Conservation (phyloP, 1,140 invertebrate genomes). For the Rhizoglyphus robini region DNA sequence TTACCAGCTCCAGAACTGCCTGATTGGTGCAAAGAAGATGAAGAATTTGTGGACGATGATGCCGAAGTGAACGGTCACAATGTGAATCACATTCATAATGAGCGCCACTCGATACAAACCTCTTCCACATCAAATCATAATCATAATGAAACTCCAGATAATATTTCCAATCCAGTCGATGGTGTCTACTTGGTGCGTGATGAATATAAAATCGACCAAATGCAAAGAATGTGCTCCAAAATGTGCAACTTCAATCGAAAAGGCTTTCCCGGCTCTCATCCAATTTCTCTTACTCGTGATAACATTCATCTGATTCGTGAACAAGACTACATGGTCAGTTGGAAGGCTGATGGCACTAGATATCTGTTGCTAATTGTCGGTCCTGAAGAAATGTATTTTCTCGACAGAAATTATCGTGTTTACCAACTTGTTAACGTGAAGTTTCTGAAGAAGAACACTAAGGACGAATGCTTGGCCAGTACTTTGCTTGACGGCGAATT, state of each 20-base stretch:
- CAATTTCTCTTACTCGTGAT: slow-evolving; percentile 78
- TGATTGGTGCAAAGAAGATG: slow-evolving; percentile 53
- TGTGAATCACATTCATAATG: not conserved
- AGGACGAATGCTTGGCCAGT: slow-evolving; percentile 54
- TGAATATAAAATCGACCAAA: slow-evolving; percentile 44
- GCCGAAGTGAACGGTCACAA: not conserved
- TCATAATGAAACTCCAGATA: too few species aligned
- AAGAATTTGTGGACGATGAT: not conserved
- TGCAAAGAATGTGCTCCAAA: slow-evolving; percentile 59
- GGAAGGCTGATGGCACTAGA: slow-evolving; percentile 97
- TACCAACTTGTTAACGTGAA: slow-evolving; percentile 63
- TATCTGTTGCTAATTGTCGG: slow-evolving; percentile 93
- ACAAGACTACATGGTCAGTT: slow-evolving; percentile 86
- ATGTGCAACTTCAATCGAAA: slow-evolving; percentile 64
- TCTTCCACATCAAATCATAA: not conserved
- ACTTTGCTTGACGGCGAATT: slow-evolving; percentile 94
- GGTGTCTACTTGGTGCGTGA: slow-evolving; percentile 51
- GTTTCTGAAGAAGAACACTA: slow-evolving; percentile 55
- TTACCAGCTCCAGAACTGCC: slow-evolving; percentile 55
- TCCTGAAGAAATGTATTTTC: slow-evolving; percentile 69
- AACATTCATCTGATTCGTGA: slow-evolving; percentile 68
- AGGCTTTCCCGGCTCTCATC: slow-evolving; percentile 90
- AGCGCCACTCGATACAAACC: not conserved
- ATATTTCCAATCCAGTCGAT: slow-evolving; percentile 47
- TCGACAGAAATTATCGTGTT: slow-evolving; percentile 89